Base-by-base conservation (phyloP, 2,113 vertebrate species). In the Sceloporus tristichus region DNA sequence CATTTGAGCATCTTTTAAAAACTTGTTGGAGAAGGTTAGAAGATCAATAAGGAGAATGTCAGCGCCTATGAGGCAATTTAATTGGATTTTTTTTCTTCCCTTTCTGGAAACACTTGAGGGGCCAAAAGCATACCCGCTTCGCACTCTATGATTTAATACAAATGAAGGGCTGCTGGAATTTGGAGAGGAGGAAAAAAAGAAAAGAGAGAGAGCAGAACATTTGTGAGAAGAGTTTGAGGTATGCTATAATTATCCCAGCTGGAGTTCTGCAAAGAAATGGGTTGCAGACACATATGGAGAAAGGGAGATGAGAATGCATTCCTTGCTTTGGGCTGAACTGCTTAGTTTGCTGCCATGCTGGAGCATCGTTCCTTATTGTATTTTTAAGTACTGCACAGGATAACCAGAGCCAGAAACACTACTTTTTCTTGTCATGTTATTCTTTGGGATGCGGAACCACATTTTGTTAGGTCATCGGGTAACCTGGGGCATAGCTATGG, bases 1-100 rank as follows among this genome's bases (percentile, higher is more conserved):
- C 62, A 54, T 56, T 71, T 19, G 84, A 91, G 89, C 56, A 53
- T 66, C 91, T 89, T 87, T 90, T 84, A 79, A 29, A 88, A 90
- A 66, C 83, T 87, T 90, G 87, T 59, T 90, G 88, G 82, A 68
- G 92, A 88, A 91, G 91, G 91, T 91, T 91, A 93, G 70, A 85
- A 94, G 87, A 93, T 81, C 38, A 29, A 93, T 91, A 88, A 87
- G 54, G 59, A 87, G 79, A 85, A 87, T 65, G 77, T 88, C 7
- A 2, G 85, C 84, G 79, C 68, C 56, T 0, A 75, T 70, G 78
- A 90, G 56, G 80, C 71, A 75, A 82, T 91, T 94, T 93, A 93
- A 92, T 40, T 78, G 88, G 87, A 88, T 94, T 81, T 91, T 48
- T 53, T 9, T 56, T 16, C 1, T 23, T 5, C 42, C 48, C 34